Evolutionary conservation across 2,888 invertebrate genomes (phyloP).

Genomic region (Drosophila phalerata): DNA sequence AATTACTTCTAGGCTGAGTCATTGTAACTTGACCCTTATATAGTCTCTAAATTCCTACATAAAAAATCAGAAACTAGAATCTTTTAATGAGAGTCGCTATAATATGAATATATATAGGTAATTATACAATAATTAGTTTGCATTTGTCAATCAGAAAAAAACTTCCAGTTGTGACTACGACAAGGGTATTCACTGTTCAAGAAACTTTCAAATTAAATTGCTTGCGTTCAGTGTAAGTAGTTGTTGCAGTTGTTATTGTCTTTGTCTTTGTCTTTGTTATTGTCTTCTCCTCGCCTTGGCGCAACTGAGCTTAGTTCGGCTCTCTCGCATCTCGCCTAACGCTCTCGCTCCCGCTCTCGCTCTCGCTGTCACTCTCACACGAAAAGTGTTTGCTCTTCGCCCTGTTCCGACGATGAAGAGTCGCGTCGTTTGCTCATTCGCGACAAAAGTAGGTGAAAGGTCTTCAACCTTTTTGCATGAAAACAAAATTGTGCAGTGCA

Average conservation of each 20-base stretch:
- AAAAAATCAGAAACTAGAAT: too few species aligned
- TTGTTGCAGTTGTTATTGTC: slow-evolving; percentile 33
- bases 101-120: not conserved
- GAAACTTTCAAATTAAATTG: not conserved
- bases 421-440: slow-evolving; percentile 28
- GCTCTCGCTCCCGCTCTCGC: slow-evolving; percentile 14
- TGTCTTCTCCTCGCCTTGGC: slow-evolving; percentile 29
- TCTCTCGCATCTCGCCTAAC: slow-evolving; percentile 4
- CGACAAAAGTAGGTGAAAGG: slow-evolving; percentile 84
- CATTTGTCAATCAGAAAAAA: too few species aligned
- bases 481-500: slow-evolving; percentile 71
- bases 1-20: too few species aligned
- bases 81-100: not conserved
- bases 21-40: not conserved
- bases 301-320: not conserved
- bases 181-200: slow-evolving; percentile 16
- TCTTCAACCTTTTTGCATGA: slow-evolving; percentile 81
- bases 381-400: slow-evolving; percentile 42
- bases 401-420: slow-evolving; percentile 33
- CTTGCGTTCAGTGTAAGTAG: not conserved
- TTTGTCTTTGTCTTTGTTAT: slow-evolving; percentile 39
- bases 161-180: too few species aligned
- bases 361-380: slow-evolving; percentile 28
- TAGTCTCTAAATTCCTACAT: too few species aligned
- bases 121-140: not conserved